Evolutionary conservation across 2,113 vertebrate genomes (phyloP), one percentile per base, ranked within the genome.

Genomic region (Poeciliopsis retropinna): DNA sequence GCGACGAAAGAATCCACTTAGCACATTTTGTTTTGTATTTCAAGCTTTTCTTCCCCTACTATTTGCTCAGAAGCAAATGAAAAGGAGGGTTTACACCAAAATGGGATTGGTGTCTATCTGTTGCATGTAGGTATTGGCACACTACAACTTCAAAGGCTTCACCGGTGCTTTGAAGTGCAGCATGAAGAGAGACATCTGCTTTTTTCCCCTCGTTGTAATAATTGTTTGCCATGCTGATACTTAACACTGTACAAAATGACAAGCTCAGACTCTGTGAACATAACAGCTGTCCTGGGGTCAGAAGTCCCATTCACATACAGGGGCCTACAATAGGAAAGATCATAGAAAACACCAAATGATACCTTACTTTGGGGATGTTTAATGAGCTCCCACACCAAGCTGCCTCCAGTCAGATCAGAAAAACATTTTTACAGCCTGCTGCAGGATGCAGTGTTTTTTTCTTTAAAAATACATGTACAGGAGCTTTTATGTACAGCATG

Each of bases 1-100:
- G 63, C 78, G 78, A 85, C 62, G 89, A 91, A 88, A 87, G 91
- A 92, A 93, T 90, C 82, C 89, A 93, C 91, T 91, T 91, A 92
- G 80, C 89, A 87, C 67, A 60, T 91, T 90, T 92, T 87, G 90
- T 92, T 93, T 92, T 88, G 85, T 86, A 66, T 87, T 83, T 80
- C 65, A 69, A 80, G 83, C 87, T 88, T 89, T 89, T 85, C 83
- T 89, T 88, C 82, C 41, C 84, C 81, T 87, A 82, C 84, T 82
- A 71, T 91, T 91, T 90, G 87, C 85, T 87, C 78, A 67, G 82
- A n/a, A 10, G 67, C 32, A 27, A 73, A 67, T 86, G 81, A 94
- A 91, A 83, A 78, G 85, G 72, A 82, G 80, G 91, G 84, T 90
- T 92, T 81, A 82, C 82, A 68, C 73, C n/a, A 67, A 88, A 91